phyloP scores from a whole-genome alignment of 1,140 invertebrate species.

The Euura lappo region DNA sequence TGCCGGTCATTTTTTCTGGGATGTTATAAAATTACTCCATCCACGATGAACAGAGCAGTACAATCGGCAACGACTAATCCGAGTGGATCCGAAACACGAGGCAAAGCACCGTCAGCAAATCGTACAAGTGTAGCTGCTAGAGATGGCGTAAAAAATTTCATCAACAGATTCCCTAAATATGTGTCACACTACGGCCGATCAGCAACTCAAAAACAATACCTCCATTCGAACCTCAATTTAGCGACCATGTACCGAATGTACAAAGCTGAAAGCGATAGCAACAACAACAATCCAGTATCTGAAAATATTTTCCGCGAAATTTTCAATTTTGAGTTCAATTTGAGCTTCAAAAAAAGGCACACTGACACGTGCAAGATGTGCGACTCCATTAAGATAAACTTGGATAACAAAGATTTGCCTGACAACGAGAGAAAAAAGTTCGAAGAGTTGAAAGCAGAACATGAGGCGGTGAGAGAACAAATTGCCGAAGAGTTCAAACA shows the following conservation, averaged over 20 bases:
- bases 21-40: slow-evolving; percentile 12
- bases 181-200: slow-evolving; percentile 22
- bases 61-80: slow-evolving; percentile 10
- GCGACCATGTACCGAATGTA: slow-evolving; percentile 19
- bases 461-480: neutral
- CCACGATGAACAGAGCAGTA: neutral
- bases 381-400: slow-evolving; percentile 1
- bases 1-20: slow-evolving; percentile 12
- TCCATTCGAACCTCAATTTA: slow-evolving; percentile 4
- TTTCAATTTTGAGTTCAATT: slow-evolving; percentile 21
- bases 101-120: slow-evolving; percentile 6
- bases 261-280: slow-evolving; percentile 9
- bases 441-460: no score
- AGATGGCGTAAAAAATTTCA: slow-evolving; percentile 15
- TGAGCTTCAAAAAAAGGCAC: slow-evolving; percentile 18
- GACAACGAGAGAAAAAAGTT: no score
- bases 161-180: slow-evolving; percentile 18
- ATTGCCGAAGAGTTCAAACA: slow-evolving; percentile 16
- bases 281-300: slow-evolving; percentile 19
- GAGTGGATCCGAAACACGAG: slow-evolving; percentile 1
- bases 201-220: slow-evolving; percentile 15
- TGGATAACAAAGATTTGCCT: slow-evolving; percentile 1
- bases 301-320: slow-evolving; percentile 17
- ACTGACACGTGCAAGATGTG: slow-evolving; percentile 21
- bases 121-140: neutral